phyloP scores from a whole-genome alignment of 2,113 vertebrate species.

The Lagopus muta region DNA sequence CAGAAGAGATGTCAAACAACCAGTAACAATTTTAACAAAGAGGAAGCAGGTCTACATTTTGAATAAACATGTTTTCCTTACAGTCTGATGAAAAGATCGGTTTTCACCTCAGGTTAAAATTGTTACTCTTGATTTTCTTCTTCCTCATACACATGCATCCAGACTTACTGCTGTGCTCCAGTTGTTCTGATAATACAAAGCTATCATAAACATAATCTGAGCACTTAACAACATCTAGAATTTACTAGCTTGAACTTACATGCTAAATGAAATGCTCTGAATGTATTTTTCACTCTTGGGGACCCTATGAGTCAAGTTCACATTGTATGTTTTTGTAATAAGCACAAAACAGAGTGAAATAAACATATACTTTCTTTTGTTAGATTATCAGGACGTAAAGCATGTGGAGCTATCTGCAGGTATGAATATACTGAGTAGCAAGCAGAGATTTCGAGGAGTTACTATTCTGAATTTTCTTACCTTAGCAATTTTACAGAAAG shows the following conservation, averaged over 20 bases:
- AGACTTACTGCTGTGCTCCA: neutral
- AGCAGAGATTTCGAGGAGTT: neutral
- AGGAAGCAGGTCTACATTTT: neutral
- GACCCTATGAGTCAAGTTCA: neutral
- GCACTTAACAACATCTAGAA: neutral
- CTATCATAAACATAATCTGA: neutral
- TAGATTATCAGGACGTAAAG: neutral
- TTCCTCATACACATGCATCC: neutral
- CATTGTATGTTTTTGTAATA: neutral
- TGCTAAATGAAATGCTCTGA: neutral
- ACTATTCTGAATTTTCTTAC: neutral
- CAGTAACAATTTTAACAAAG: neutral
- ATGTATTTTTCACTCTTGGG: neutral
- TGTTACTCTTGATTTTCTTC: neutral
- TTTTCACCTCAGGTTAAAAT: conserved; percentile 8
- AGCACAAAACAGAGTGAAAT: neutral
- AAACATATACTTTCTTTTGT: neutral
- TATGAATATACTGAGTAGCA: neutral
- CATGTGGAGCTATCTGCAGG: neutral
- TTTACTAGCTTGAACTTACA: neutral
- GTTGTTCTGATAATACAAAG: conserved; percentile 23
- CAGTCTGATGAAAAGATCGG: neutral
- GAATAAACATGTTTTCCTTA: neutral
- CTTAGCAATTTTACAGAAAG: neutral
- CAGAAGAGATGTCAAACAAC: neutral